A percentile compares a stretch with the other conserved stretches of the same genome.
Evolutionary conservation across 2,797 vertebrate species (phyloP).

Genomic region (Hipposideros larvatus): DNA sequence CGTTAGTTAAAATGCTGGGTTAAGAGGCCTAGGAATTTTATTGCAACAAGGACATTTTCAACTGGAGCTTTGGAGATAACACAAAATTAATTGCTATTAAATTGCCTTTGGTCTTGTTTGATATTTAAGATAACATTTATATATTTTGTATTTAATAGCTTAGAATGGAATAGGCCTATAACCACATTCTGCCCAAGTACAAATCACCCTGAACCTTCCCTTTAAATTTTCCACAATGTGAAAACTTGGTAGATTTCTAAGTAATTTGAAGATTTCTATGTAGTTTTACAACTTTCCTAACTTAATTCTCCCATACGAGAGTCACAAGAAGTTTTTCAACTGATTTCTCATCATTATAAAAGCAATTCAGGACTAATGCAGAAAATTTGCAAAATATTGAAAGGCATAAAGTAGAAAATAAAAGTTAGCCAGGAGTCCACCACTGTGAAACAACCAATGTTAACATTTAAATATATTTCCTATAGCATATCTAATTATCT

Average conservation of each 20-base stretch:
- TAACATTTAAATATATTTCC: slow-evolving; percentile 29
- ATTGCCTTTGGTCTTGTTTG: slow-evolving; percentile 65
- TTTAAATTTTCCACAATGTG: slow-evolving; percentile 35
- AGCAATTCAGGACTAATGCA: slow-evolving; percentile 21
- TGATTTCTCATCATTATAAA: slow-evolving; percentile 63
- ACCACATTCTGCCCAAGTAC: not conserved
- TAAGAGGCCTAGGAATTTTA: slow-evolving; percentile 72
- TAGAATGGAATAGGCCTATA: slow-evolving; percentile 38
- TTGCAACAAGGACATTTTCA: slow-evolving; percentile 65
- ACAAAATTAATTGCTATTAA: slow-evolving; percentile 76
- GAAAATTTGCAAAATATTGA: slow-evolving; percentile 51
- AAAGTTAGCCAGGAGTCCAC: slow-evolving; percentile 38
- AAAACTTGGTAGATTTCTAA: slow-evolving; percentile 60
- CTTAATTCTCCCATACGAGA: slow-evolving; percentile 55
- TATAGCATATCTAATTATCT: slow-evolving; percentile 15
- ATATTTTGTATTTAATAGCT: slow-evolving; percentile 43
- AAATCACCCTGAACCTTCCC: not conserved
- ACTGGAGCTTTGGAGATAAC: slow-evolving; percentile 52
- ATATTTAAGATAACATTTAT: slow-evolving; percentile 62
- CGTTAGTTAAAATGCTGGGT: slow-evolving; percentile 76
- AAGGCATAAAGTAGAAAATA: slow-evolving; percentile 62
- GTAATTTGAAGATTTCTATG: slow-evolving; percentile 17
- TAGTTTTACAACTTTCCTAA: slow-evolving; percentile 43
- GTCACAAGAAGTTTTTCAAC: slow-evolving; percentile 38
- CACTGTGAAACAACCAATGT: slow-evolving; percentile 9